These are phyloP conservation scores for Yponomeuta evonymella DNA, from an alignment of 2,888 invertebrate genomes.

Conservation along the genomic window DNA sequence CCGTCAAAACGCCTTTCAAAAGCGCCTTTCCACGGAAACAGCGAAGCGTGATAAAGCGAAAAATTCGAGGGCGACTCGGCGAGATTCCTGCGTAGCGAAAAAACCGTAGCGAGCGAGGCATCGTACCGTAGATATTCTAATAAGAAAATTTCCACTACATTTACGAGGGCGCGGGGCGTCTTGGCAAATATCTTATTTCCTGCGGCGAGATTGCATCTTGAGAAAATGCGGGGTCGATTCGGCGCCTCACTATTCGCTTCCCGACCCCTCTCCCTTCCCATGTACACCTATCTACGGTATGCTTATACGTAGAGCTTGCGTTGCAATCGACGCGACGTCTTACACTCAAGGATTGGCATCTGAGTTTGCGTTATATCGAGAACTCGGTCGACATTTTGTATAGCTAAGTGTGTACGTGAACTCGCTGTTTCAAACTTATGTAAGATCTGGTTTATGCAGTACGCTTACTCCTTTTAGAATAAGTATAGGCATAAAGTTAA, in stretches of 20 bases:
- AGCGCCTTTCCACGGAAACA: constrained; percentile 11
- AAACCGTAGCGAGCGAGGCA: constrained; percentile 57
- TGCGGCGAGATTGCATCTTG: constrained; percentile 77
- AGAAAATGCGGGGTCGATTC: constrained; percentile 73
- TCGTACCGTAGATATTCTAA: constrained; percentile 76
- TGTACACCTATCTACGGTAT: background rate
- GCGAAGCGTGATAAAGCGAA: constrained; percentile 15
- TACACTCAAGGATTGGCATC: background rate
- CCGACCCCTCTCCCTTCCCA: constrained; percentile 37
- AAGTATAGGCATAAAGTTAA: too few relatives aligned
- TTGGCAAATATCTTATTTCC: constrained; percentile 78
- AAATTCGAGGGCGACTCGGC: constrained; percentile 9
- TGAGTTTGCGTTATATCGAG: background rate
- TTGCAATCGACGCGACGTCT: background rate
- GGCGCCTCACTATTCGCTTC: constrained; percentile 66
- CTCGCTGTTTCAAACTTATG: too few relatives aligned
- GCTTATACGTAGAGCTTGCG: background rate
- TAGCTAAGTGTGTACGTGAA: background rate
- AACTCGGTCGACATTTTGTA: background rate
- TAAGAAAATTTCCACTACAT: constrained; percentile 78
- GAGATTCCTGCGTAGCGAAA: constrained; percentile 22
- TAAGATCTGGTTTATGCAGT: too few relatives aligned
- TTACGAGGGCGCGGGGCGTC: constrained; percentile 74
- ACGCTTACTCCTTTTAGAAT: too few relatives aligned
- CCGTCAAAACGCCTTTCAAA: background rate